Percentiles rank a stretch among this genome's conserved stretches.
phyloP scores from a whole-genome alignment of 2,888 invertebrate genomes.

The Tinea semifulvella region DNA sequence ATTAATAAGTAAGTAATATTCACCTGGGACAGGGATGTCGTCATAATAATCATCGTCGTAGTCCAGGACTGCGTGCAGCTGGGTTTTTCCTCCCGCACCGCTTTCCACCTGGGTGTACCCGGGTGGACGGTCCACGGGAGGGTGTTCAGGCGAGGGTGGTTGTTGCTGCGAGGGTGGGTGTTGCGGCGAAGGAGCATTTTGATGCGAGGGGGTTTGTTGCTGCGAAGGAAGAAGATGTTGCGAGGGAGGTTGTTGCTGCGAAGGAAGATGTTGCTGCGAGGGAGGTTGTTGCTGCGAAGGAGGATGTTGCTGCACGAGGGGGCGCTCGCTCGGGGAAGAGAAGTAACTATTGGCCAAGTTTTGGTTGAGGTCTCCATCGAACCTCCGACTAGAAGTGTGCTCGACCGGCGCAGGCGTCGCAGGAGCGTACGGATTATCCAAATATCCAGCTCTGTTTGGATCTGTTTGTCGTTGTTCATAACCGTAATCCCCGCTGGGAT shows the following conservation, averaged over 20 bases:
- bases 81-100: conserved; percentile 68
- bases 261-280: background rate
- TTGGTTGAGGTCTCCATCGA: conserved; percentile 41
- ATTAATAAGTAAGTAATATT: conserved; percentile 15
- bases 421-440: conserved; percentile 44
- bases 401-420: conserved; percentile 33
- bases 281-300: conserved; percentile 25
- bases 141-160: conserved; percentile 38
- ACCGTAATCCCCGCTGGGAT: conserved; percentile 56
- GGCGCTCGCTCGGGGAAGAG: conserved; percentile 33
- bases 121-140: conserved; percentile 56
- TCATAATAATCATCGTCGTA: conserved; percentile 74
- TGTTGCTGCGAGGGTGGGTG: conserved; percentile 35
- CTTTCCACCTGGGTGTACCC: conserved; percentile 71
- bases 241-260: conserved; percentile 18
- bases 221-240: conserved; percentile 23
- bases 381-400: conserved; percentile 49
- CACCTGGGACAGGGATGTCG: conserved; percentile 64
- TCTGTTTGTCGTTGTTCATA: conserved; percentile 49
- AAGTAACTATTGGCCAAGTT: conserved; percentile 48
- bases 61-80: conserved; percentile 77
- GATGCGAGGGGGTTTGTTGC: too few species aligned
- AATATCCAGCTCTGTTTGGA: conserved; percentile 42
- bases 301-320: conserved; percentile 27
- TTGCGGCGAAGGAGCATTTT: conserved; percentile 38